Evolutionary conservation across 2,888 invertebrate species (phyloP), one percentile per base, ranked within the genome.

Genomic region (Tolmerus cingulatus): DNA sequence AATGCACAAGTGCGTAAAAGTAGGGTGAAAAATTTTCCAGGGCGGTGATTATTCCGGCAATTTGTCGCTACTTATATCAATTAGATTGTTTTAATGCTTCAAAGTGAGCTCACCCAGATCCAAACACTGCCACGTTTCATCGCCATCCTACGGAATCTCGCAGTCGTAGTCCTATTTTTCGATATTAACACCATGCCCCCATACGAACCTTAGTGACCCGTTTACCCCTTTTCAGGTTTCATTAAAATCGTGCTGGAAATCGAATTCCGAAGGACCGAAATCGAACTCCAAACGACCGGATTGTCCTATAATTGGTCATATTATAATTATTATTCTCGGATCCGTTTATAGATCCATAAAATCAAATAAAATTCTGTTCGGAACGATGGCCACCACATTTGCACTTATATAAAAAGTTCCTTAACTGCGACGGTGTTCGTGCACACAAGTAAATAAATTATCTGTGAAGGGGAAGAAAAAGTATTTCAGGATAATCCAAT

Each of bases 381-480:
- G 40, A 88, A 78, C 87, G 87, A 87, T 89, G 81, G 87, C 89
- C 87, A 89, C 87, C 89, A 88, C 89, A 89, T 89, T 88, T n/a
- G 37, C 86, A 76, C 86, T 76, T 86, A 76, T 88, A 86, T 88
- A 87, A 88, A 87, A 86, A 86, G 86, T 89, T 84, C 51, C 86
- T 87, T 74, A 81, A 57, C 78, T 86, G 87, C 37, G 87, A 55
- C 79, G 86, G 88, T 87, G 87, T 88, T 86, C 55, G 88, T 88
- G 88, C 87, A 66, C 88, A 86, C 88, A 88, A 90, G 90, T 90
- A 90, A 90, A 90, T 90, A 90, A 90, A 90, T 90, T 90, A 90
- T 90, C 90, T 90, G 90, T 88, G 89, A 90, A 89, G 89, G 89
- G 89, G 89, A 89, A 89, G 89, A 89, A 87, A 89, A 89, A 85